A percentile compares a stretch with the other conserved stretches of the same genome.
These are phyloP conservation scores for Rhamnusium bicolor DNA, from an alignment of 2,888 invertebrate species.

Conservation along the genomic window DNA sequence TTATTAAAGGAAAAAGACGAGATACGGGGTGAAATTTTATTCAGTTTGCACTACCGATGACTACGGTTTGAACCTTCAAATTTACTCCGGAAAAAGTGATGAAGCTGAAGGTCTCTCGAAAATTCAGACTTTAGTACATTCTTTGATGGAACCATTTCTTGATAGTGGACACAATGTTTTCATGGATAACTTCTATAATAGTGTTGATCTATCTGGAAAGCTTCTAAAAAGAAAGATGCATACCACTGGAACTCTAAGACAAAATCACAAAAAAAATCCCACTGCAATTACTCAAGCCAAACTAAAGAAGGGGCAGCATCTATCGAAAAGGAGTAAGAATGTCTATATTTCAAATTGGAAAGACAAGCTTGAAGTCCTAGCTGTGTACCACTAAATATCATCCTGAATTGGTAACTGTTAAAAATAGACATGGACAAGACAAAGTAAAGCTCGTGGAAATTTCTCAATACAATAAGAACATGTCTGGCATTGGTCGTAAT, in stretches of 20 bases:
- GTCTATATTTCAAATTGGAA: slow-evolving; percentile 51
- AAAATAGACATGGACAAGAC: slow-evolving; percentile 37
- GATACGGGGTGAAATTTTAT: slow-evolving; percentile 56
- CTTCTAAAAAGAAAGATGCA: slow-evolving; percentile 38
- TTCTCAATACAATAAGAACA: slow-evolving; percentile 43
- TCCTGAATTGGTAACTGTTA: slow-evolving; percentile 40
- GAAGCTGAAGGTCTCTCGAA: slow-evolving; percentile 23
- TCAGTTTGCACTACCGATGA: slow-evolving; percentile 49
- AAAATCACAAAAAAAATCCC: slow-evolving; percentile 41
- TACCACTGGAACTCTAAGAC: slow-evolving; percentile 40
- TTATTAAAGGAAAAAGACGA: slow-evolving; percentile 51
- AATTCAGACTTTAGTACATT: slow-evolving; percentile 31
- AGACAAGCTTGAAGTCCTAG: slow-evolving; percentile 47
- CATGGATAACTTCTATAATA: slow-evolving; percentile 36
- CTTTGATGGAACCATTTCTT: slow-evolving; percentile 31
- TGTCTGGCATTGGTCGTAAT: slow-evolving; percentile 45
- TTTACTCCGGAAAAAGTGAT: slow-evolving; percentile 50
- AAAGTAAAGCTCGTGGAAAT: slow-evolving; percentile 44
- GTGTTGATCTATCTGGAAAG: slow-evolving; percentile 34
- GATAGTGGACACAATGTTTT: slow-evolving; percentile 15
- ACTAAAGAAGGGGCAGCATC: slow-evolving; percentile 37
- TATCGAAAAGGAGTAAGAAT: slow-evolving; percentile 33
- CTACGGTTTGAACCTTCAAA: slow-evolving; percentile 51
- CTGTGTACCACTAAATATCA: slow-evolving; percentile 50
- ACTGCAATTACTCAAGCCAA: slow-evolving; percentile 35